Evolutionary conservation across 2,797 vertebrate genomes (phyloP), one percentile per base, ranked within the genome.

Genomic region (Capromys pilorides): DNA sequence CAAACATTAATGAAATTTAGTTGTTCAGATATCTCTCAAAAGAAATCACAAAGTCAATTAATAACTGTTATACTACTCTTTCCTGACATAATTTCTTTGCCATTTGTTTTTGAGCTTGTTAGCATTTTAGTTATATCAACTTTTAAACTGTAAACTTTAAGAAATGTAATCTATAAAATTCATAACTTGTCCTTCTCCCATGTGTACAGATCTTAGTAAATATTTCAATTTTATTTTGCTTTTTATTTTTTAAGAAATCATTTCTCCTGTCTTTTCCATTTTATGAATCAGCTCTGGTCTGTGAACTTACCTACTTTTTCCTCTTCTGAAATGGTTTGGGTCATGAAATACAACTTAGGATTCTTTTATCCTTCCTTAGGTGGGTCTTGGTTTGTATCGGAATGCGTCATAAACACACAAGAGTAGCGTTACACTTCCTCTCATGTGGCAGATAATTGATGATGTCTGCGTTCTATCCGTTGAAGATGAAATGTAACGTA

Each of bases 1-100:
- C 21, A 93, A 93, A 87, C 4, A 21, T 61, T 93, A 91, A 84
- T 95, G 69, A 96, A 57, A 7, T 4, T 85, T 95, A 28, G 21
- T 71, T 71, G 0, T 96, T 94, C 79, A 45, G 41, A 80, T n/a
- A 54, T 1, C 80, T 66, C 13, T 83, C 26, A 80, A 94, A 57
- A 91, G 22, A 91, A 59, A 77, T 80, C 90, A 90, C 19, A 59
- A 77, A 91, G 28, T 57, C 49, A 59, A 82, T 91, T 93, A 86
- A 26, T 41, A 81, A 87, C 18, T 71, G 13, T 69, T 86, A 28
- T n/a, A n/a, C 0, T 71, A 1, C 39, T 84, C 18, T 92, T 79
- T 91, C 59, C 77, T 0, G 4, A 86, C 0, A 14, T 64, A 89
- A 78, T 71, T 64, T 71, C 12, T 86, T 64, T 91, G 6, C 12